These are phyloP conservation scores for Crocuta crocuta DNA, from an alignment of 2,113 vertebrate species.

Conservation along the genomic window DNA sequence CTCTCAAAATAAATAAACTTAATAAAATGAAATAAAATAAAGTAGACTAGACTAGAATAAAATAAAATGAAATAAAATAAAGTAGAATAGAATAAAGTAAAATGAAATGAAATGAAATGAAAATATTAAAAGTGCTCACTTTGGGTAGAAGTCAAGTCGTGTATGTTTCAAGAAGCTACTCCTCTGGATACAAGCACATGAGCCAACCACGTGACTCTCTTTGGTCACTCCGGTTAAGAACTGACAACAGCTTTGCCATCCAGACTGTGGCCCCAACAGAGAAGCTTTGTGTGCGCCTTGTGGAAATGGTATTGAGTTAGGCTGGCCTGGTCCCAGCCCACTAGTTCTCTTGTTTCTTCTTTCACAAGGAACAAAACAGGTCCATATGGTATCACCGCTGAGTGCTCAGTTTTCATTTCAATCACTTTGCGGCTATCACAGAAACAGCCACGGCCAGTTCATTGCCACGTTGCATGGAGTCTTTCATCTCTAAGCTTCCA, in stretches of 20 bases:
- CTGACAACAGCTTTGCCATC: background rate
- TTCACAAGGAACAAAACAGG: background rate
- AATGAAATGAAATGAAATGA: background rate
- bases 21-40: no score
- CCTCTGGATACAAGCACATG: background rate
- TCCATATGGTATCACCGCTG: background rate
- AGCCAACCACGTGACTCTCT: background rate
- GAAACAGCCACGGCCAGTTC: background rate
- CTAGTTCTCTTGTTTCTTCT: background rate
- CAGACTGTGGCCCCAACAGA: background rate
- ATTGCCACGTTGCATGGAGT: background rate
- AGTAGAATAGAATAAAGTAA: rapidly evolving
- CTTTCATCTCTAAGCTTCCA: background rate
- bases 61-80: no score
- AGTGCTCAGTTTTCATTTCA: background rate
- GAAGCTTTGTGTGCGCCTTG: background rate
- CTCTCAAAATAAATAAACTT: no score
- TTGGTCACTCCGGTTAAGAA: background rate
- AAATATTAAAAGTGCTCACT: background rate
- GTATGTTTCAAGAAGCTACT: background rate
- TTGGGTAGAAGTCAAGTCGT: background rate
- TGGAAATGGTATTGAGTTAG: background rate
- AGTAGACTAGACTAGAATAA: no score
- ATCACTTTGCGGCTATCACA: background rate
- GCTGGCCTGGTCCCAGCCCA: background rate